Evolutionary conservation across 1,140 invertebrate species (phyloP), one percentile per base, ranked within the genome.

Genomic region (Popillia japonica): DNA sequence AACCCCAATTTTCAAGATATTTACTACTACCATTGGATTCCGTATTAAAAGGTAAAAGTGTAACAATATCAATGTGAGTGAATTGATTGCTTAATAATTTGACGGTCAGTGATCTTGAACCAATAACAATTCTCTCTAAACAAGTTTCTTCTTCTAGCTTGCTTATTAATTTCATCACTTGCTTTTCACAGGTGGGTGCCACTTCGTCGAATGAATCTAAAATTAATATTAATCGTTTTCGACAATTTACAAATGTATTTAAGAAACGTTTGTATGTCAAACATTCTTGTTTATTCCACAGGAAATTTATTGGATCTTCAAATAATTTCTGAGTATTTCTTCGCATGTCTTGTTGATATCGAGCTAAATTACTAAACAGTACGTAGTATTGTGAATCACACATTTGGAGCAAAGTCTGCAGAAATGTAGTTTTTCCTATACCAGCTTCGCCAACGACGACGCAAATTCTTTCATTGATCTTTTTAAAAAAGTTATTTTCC

Each of bases 181-280:
- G 11, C 17, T n/a, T 3, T n/a, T 55, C 14, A 4, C 48, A 55
- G 4, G 48, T 55, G 0, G 48, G 14, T 4, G 14, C 14, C 6
- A 55, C 14, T 55, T 55, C 48, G 48, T 55, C 48, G 48, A 55
- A 55, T n/a, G 48, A 55, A n/a, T 55, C 48, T 14, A 55, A 55
- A n/a, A 55, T 11, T 14, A 55, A 14, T 14, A 55, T n/a, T 55
- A 55, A 14, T 55, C 48, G 48, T 14, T 14, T n/a, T 0, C 11
- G 17, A 55, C 14, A 14, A 14, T n/a, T 17, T 1, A 55, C 1
- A 14, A 55, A n/a, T 6, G 14, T 55, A 6, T n/a, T 55, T 17
- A n/a, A 55, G 0, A 55, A n/a, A 14, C 1, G 10, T 6, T 55
- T 55, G 48, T 55, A 55, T 14, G 48, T 7, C n/a, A 55, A 14